Conservation (phyloP, 1,140 invertebrate species). For the Orchesella cincta region DNA sequence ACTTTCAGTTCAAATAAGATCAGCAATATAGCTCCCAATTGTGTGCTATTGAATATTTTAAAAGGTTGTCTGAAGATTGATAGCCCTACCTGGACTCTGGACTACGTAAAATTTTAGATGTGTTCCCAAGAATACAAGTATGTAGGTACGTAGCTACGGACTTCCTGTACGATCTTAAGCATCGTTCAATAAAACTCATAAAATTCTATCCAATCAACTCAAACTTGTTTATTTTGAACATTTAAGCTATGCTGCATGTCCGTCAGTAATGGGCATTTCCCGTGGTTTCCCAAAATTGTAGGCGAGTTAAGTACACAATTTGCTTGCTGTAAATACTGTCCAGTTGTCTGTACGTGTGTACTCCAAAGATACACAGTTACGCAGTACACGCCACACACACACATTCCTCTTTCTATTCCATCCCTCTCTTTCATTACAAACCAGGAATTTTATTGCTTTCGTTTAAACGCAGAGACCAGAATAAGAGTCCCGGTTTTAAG, state of each 20-base stretch:
- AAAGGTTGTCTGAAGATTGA: constrained; percentile 11
- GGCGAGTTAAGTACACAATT: constrained; percentile 1
- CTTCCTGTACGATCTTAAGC: neutral
- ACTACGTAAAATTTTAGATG: neutral
- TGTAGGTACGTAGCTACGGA: neutral
- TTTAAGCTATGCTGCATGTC: neutral
- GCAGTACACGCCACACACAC: neutral
- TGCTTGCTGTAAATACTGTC: neutral
- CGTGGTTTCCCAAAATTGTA: neutral
- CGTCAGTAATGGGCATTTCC: neutral
- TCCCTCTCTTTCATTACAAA: neutral
- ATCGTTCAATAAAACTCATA: constrained; percentile 11
- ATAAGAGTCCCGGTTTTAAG: too few species aligned
- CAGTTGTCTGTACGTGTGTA: neutral
- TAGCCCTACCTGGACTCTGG: constrained; percentile 13
- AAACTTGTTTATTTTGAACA: constrained; percentile 15
- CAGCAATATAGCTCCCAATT: constrained; percentile 14
- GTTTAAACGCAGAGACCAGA: too few species aligned
- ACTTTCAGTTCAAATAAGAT: constrained; percentile 11
- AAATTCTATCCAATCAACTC: constrained; percentile 17
- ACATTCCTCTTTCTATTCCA: neutral
- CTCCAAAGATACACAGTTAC: neutral
- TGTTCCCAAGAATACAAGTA: too few species aligned
- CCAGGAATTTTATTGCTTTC: neutral
- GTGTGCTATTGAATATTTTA: constrained; percentile 25